These are phyloP conservation scores for Drosophila nigritarsus DNA, from an alignment of 2,888 invertebrate species.

Conservation along the genomic window DNA sequence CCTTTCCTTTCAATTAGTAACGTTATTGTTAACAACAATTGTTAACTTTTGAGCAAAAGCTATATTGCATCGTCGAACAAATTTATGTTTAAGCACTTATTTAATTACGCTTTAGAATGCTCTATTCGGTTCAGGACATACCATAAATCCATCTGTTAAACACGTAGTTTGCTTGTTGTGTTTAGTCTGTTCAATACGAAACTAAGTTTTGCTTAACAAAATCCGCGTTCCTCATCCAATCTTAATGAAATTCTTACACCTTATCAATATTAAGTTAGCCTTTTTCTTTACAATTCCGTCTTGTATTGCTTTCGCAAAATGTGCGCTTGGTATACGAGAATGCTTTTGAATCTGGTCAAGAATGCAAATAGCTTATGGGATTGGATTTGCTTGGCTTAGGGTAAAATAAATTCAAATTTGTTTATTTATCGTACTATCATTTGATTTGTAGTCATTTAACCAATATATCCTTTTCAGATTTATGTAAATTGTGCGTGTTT, in stretches of 20 bases:
- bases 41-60: background rate
- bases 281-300: background rate
- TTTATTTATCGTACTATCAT: slow-evolving; percentile 19
- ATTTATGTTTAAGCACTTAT: too few species aligned
- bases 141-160: background rate
- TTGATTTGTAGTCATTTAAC: slow-evolving; percentile 13
- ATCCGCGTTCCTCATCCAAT: background rate
- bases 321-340: background rate
- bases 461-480: slow-evolving; percentile 1
- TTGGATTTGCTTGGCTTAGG: background rate
- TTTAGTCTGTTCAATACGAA: background rate
- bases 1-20: background rate
- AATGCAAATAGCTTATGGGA: background rate
- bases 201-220: background rate
- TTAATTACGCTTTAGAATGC: too few species aligned
- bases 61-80: too few species aligned
- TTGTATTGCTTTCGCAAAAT: background rate
- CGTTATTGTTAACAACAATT: background rate
- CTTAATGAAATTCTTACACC: background rate
- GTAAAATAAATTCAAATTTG: background rate
- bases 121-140: background rate
- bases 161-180: too few species aligned
- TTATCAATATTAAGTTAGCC: background rate
- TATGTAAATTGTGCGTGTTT: slow-evolving; percentile 2
- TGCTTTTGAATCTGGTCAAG: background rate